Percentiles rank a stretch among this genome's conserved stretches.
Evolutionary conservation across 2,113 vertebrate genomes (phyloP).

Genomic region (Mystacornis crossleyi): DNA sequence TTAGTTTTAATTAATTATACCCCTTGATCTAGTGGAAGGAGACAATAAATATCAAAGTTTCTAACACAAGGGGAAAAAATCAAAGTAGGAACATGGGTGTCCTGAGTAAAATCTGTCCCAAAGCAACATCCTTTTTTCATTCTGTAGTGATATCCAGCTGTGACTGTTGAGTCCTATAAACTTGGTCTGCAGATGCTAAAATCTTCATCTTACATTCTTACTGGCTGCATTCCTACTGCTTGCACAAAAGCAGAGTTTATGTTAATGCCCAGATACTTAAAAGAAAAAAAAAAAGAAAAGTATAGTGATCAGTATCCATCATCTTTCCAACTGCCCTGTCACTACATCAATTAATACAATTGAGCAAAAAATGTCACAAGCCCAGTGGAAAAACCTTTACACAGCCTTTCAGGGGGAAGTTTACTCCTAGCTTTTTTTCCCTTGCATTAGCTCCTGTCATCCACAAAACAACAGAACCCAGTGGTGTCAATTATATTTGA

Average conservation of each 20-base stretch:
- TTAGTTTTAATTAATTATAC: background rate
- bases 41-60: background rate
- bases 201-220: background rate
- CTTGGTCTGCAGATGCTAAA: background rate
- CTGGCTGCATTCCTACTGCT: background rate
- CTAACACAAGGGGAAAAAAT: background rate
- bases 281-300: slow-evolving; percentile 61
- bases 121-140: background rate
- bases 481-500: slow-evolving; percentile 99
- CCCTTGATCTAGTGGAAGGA: background rate
- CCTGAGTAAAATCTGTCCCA: background rate
- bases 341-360: slow-evolving; percentile 94
- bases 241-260: slow-evolving; percentile 67
- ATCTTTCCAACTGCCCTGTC: slow-evolving; percentile 84
- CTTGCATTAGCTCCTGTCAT: slow-evolving; percentile 97
- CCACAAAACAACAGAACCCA: slow-evolving; percentile 94
- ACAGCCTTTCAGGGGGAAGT: slow-evolving; percentile 84
- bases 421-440: slow-evolving; percentile 84
- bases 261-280: slow-evolving; percentile 65
- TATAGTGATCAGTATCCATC: slow-evolving; percentile 94
- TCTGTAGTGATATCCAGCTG: background rate
- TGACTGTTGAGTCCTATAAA: background rate
- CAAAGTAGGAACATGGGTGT: too few relatives aligned
- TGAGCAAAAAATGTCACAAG: slow-evolving; percentile 87
- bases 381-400: slow-evolving; percentile 83